Base-by-base conservation (phyloP, 1,140 invertebrate species). In the Drosophila sturtevanti region DNA sequence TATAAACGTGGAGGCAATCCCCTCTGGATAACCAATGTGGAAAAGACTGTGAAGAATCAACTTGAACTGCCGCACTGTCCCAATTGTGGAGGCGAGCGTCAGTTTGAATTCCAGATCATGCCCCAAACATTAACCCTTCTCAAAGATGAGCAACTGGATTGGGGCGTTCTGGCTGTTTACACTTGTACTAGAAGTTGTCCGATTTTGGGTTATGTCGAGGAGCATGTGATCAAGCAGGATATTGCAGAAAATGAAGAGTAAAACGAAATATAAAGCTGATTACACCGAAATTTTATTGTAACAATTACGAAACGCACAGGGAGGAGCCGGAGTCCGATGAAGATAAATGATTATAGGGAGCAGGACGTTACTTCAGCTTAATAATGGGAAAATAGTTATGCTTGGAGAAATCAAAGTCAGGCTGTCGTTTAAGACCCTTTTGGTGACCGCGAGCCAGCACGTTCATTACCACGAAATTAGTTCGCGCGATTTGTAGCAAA, bases 51-150 rank as follows among this genome's bases (percentile, higher is more conserved):
- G 27, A 60, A 79, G 44, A 55, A 58, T 27, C 71, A 81, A 18
- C 24, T 80, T 5, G 61, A 94, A 31, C 93, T 97, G 84, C 97
- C 97, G 21, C 92, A 93, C 21, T 99, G 98, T 92, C 92, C 93
- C 56, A 90, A 94, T 65, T 99, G 98, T 93, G 94, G 94, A 64
- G 93, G 93, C 14, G 92, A 94, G 68, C 94, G 98, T 73, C 93
- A 95, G 76, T 99, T 98, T 94, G 98, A 99, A 93, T 98, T 98
- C 93, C 97, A 98, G 95, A 94, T 99, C 54, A 97, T 99, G 96
- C 98, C 98, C 1, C 97, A 99, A 92, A 92, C 98, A 52, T 91
- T 99, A 21, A 95, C 95, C 82, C 94, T 95, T 74, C 92, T 97
- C 0, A 93, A 95, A 63, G 94, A 97, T 58, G 95, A 96, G 14